A percentile compares a stretch with the other conserved stretches of the same genome.
Evolutionary conservation across 2,113 vertebrate genomes (phyloP).

Genomic region (Stigmatopora argus): DNA sequence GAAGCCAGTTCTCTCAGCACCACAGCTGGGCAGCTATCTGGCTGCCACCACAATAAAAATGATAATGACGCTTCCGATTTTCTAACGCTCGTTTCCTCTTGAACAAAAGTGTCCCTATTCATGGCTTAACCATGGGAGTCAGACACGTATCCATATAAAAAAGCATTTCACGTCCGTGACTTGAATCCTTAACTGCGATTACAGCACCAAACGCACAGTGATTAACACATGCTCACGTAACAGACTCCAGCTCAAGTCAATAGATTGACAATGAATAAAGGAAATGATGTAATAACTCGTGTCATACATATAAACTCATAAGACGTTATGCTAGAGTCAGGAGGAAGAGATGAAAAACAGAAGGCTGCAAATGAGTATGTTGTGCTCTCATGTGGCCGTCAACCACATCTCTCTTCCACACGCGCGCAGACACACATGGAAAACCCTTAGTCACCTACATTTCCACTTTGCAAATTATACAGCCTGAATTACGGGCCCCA

Average conservation of each 20-base stretch:
- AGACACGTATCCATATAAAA: slow-evolving; percentile 1
- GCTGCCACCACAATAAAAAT: slow-evolving; percentile 32
- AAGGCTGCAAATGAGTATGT: slow-evolving; percentile 21
- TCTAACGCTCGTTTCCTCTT: slow-evolving; percentile 44
- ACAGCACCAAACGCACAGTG: slow-evolving; percentile 1
- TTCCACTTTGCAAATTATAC: slow-evolving; percentile 63
- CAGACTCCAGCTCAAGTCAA: slow-evolving; percentile 16
- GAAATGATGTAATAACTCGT: slow-evolving; percentile 19
- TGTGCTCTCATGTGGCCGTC: neutral
- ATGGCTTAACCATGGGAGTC: slow-evolving; percentile 7
- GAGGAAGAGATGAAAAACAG: slow-evolving; percentile 18
- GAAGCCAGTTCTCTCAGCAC: slow-evolving; percentile 33
- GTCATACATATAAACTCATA: slow-evolving; percentile 14
- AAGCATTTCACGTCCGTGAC: neutral
- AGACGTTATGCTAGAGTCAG: slow-evolving; percentile 3
- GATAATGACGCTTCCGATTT: slow-evolving; percentile 51
- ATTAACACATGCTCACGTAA: slow-evolving; percentile 4
- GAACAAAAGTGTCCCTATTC: slow-evolving; percentile 16
- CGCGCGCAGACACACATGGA: slow-evolving; percentile 9
- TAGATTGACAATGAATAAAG: neutral
- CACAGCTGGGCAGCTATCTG: slow-evolving; percentile 46
- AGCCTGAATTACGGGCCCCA: slow-evolving; percentile 48
- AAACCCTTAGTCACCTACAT: slow-evolving; percentile 52
- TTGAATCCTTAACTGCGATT: neutral
- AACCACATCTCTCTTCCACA: neutral